Evolutionary conservation across 1,140 invertebrate genomes (phyloP).

Genomic region (Drosophila nebulosa): DNA sequence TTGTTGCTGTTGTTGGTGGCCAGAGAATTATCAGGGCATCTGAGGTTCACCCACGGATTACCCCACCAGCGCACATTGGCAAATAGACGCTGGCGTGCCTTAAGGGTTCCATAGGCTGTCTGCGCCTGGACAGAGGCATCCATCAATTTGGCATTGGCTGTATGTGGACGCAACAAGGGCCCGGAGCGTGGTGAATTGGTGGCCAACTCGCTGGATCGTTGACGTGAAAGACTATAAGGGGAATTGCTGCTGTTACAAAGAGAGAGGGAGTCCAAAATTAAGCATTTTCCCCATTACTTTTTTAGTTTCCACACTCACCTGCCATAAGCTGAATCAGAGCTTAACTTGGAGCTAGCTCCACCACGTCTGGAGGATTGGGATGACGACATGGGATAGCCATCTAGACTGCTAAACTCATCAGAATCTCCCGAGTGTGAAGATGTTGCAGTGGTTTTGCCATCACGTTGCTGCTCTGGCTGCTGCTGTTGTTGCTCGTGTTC

Average conservation of each 20-base stretch:
- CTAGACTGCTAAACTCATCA: conserved; percentile 75
- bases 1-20: conserved; percentile 8
- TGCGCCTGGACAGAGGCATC: conserved; percentile 60
- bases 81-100: conserved; percentile 55
- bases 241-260: conserved; percentile 63
- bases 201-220: conserved; percentile 58
- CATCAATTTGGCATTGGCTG: conserved; percentile 47
- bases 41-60: conserved; percentile 28
- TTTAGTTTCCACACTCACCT: conserved; percentile 81
- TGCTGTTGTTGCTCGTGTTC: not conserved
- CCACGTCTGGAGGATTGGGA: conserved; percentile 50
- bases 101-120: conserved; percentile 46
- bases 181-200: conserved; percentile 15
- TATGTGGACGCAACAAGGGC: conserved; percentile 42
- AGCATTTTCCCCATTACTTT: too few species aligned
- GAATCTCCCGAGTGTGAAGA: conserved; percentile 64
- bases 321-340: conserved; percentile 86
- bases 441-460: conserved; percentile 16
- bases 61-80: not conserved
- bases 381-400: conserved; percentile 72
- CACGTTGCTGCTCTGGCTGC: not conserved
- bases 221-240: conserved; percentile 64
- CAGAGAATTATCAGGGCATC: conserved; percentile 46
- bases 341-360: conserved; percentile 75
- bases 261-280: too few species aligned